Evolutionary conservation across 1,140 invertebrate species (phyloP).

Genomic region (Onthophagus taurus): DNA sequence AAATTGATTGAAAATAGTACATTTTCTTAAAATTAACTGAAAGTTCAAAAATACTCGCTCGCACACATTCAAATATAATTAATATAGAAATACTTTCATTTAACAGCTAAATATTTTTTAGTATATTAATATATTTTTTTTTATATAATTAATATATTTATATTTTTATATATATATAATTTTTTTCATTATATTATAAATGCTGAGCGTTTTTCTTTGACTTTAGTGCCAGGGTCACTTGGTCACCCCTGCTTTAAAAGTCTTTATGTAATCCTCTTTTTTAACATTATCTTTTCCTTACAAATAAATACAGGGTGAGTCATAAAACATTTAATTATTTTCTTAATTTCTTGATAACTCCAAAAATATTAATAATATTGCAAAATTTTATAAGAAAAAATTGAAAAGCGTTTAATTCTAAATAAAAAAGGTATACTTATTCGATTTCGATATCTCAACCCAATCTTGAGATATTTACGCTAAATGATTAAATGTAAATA

Average conservation of each 20-base stretch:
- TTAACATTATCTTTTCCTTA: too few relatives aligned
- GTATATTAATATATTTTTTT: constrained; percentile 22
- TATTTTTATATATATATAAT: constrained; percentile 27
- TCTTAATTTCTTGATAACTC: too few relatives aligned
- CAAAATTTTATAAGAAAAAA: too few relatives aligned
- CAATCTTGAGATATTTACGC: too few relatives aligned
- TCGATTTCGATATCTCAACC: too few relatives aligned
- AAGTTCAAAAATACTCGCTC: constrained; percentile 30
- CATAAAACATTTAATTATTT: constrained; percentile 5
- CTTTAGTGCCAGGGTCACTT: constrained; percentile 34
- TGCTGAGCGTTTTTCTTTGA: constrained; percentile 36
- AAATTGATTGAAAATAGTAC: background rate
- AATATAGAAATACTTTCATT: constrained; percentile 36
- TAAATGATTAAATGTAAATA: too few relatives aligned
- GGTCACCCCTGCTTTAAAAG: constrained; percentile 22
- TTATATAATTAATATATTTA: constrained; percentile 29
- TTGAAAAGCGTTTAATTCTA: too few relatives aligned
- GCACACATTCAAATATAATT: constrained; percentile 27
- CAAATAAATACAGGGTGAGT: too few relatives aligned
- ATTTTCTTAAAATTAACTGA: constrained; percentile 29
- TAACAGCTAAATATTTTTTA: constrained; percentile 15
- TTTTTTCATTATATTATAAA: constrained; percentile 30
- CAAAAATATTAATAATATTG: too few relatives aligned
- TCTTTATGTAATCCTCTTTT: too few relatives aligned
- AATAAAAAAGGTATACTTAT: too few relatives aligned